Percentiles rank a stretch among this genome's conserved stretches.
Evolutionary conservation across 1,140 invertebrate genomes (phyloP).

Genomic region (Drosophila melanica): DNA sequence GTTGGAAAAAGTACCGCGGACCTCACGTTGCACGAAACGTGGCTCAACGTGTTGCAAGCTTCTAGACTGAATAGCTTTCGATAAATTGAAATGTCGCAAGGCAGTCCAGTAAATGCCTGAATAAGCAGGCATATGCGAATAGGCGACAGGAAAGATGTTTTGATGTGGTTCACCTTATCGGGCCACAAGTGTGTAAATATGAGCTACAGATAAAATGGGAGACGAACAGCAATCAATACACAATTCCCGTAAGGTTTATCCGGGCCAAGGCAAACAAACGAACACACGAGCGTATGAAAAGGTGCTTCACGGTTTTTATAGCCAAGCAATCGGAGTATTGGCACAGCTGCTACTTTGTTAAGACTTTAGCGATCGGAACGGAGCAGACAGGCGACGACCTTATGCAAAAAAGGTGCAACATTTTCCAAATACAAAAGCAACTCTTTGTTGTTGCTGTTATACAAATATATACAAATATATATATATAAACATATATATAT

Average conservation of each 20-base stretch:
- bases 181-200: conserved; percentile 35
- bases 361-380: conserved; percentile 27
- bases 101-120: not conserved
- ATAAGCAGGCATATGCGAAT: conserved; percentile 2
- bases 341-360: conserved; percentile 65
- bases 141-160: conserved; percentile 17
- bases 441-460: conserved; percentile 74
- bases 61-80: conserved; percentile 8
- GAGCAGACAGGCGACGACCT: conserved; percentile 45
- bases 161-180: conserved; percentile 35
- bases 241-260: conserved; percentile 39
- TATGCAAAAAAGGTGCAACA: conserved; percentile 80
- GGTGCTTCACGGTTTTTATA: conserved; percentile 37
- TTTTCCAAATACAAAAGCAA: conserved; percentile 74
- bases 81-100: not conserved
- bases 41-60: conserved; percentile 3
- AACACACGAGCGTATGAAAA: conserved; percentile 32
- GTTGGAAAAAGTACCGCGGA: not conserved
- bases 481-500: conserved; percentile 42
- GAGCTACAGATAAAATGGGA: conserved; percentile 24
- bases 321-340: conserved; percentile 44
- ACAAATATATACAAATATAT: conserved; percentile 35
- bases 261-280: conserved; percentile 42
- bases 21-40: not conserved
- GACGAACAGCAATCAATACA: conserved; percentile 26